Conservation (phyloP, 2,888 invertebrate species). For the Drosophila hamatofila region DNA sequence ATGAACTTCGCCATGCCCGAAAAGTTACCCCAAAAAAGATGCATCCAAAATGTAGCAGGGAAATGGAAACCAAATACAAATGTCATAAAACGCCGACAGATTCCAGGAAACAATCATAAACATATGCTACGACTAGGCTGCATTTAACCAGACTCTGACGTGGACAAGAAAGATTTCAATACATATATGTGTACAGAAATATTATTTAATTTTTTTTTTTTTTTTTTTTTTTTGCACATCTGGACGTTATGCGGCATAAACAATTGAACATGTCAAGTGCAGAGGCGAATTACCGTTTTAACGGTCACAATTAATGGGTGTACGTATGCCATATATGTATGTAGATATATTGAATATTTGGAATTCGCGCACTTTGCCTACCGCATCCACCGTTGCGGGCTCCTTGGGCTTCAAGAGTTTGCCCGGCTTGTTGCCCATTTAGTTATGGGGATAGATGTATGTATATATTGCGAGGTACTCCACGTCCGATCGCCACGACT, state of each 20-base stretch:
- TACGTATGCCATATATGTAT: constrained; percentile 10
- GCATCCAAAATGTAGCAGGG: not conserved
- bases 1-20: constrained; percentile 50
- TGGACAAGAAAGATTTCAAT: not conserved
- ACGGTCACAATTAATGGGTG: constrained; percentile 24
- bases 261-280: constrained; percentile 50
- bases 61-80: not conserved
- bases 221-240: constrained; percentile 48
- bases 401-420: constrained; percentile 46
- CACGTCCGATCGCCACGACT: constrained; percentile 67
- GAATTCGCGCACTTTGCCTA: constrained; percentile 54
- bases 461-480: constrained; percentile 34
- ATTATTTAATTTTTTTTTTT: constrained; percentile 5
- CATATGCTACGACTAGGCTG: not conserved
- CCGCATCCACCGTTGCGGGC: constrained; percentile 36
- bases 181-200: not conserved
- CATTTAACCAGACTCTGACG: constrained; percentile 5
- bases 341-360: constrained; percentile 8
- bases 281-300: constrained; percentile 23
- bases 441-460: constrained; percentile 5
- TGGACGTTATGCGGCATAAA: constrained; percentile 42
- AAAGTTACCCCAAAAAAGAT: constrained; percentile 25
- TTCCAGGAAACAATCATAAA: not conserved
- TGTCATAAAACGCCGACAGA: constrained; percentile 2
- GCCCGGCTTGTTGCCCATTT: constrained; percentile 66